Conservation (phyloP, 2,797 vertebrate genomes). For the Rhinella marina region DNA sequence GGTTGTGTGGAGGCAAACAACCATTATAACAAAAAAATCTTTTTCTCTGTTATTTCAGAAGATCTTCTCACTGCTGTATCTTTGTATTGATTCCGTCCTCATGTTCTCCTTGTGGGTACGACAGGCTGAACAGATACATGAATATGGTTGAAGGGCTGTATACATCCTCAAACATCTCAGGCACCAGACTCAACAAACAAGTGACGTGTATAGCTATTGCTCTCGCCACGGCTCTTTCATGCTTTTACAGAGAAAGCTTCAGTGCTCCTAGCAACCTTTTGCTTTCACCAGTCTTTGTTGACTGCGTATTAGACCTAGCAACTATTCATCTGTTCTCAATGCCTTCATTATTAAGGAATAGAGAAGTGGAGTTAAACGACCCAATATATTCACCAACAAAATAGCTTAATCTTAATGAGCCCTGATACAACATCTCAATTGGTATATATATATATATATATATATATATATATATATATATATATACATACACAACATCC, state of each 20-base stretch:
- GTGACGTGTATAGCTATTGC: slow-evolving; percentile 41
- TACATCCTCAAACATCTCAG: slow-evolving; percentile 21
- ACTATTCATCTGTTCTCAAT: slow-evolving; percentile 34
- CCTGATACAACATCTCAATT: not conserved
- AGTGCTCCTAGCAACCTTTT: slow-evolving; percentile 46
- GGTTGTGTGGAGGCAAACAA: not conserved
- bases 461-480: not conserved
- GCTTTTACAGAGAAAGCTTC: slow-evolving; percentile 27
- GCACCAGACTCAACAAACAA: slow-evolving; percentile 33
- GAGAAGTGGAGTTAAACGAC: not conserved
- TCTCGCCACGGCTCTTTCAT: slow-evolving; percentile 30
- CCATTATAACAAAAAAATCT: not conserved
- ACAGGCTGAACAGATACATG: slow-evolving; percentile 23
- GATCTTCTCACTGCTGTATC: not conserved
- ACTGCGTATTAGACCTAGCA: slow-evolving; percentile 43
- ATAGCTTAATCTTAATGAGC: not conserved
- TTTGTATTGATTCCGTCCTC: not conserved
- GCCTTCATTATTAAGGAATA: not conserved
- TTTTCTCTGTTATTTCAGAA: not conserved
- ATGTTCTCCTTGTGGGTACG: not conserved
- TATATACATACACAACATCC: not conserved
- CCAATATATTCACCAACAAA: not conserved
- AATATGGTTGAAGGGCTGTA: slow-evolving; percentile 4
- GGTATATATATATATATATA: not conserved
- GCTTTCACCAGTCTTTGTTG: slow-evolving; percentile 11